phyloP scores from a whole-genome alignment of 2,888 invertebrate species.

The Argynnis bischoffii region DNA sequence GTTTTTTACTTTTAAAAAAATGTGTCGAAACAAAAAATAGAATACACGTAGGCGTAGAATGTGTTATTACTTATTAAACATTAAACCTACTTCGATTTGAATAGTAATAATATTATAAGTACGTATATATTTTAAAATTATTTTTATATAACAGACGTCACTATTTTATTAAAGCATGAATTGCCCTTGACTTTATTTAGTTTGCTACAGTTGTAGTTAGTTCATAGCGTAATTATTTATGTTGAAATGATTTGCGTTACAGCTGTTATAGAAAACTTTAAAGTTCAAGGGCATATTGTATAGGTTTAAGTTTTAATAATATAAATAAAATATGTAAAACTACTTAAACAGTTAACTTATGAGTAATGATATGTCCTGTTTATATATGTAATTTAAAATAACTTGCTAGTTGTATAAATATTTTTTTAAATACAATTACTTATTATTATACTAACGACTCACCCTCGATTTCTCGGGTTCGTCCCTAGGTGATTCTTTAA shows the following conservation, averaged over 20 bases:
- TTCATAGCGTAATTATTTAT: too few species aligned
- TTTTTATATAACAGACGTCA: too few species aligned
- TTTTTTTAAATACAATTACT: too few species aligned
- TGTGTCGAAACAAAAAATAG: neutral
- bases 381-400: too few species aligned
- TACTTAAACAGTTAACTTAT: too few species aligned
- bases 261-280: conserved; percentile 14
- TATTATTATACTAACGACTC: too few species aligned
- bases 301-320: neutral
- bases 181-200: conserved; percentile 7
- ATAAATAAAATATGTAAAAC: too few species aligned
- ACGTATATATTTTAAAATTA: too few species aligned
- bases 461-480: too few species aligned
- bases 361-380: too few species aligned
- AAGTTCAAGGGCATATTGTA: conserved; percentile 4
- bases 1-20: neutral
- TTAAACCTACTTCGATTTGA: neutral
- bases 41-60: neutral
- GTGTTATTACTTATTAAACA: neutral
- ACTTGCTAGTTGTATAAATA: too few species aligned
- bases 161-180: neutral
- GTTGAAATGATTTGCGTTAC: conserved; percentile 11
- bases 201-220: neutral
- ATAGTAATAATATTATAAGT: neutral
- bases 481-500: too few species aligned